Evolutionary conservation across 2,113 vertebrate species (phyloP).

Genomic region (Tiliqua scincoides): DNA sequence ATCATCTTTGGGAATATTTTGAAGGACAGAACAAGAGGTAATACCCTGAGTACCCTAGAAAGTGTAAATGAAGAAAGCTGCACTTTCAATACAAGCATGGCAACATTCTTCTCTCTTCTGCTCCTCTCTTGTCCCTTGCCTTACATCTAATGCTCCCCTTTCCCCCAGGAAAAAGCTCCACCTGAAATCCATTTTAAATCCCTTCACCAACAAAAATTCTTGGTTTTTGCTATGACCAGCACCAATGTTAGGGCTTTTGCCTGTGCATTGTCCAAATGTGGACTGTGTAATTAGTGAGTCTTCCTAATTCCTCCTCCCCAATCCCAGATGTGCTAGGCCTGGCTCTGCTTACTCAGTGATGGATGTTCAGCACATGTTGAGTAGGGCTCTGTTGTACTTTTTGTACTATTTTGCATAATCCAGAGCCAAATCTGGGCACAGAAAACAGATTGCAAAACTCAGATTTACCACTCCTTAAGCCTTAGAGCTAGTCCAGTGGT

Average conservation of each 20-base stretch:
- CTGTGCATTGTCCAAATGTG: neutral
- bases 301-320: neutral
- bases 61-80: neutral
- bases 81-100: neutral
- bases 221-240: too few species aligned
- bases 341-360: neutral
- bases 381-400: neutral
- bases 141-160: too few species aligned
- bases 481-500: neutral
- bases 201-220: too few species aligned
- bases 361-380: neutral
- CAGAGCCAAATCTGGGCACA: neutral
- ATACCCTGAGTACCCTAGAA: neutral
- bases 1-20: neutral
- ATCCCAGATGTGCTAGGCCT: neutral
- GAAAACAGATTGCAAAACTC: neutral
- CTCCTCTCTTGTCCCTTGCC: too few species aligned
- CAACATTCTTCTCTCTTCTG: too few species aligned
- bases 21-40: neutral
- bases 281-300: too few species aligned
- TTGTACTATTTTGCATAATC: neutral
- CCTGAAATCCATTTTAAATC: too few species aligned
- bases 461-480: neutral
- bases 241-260: neutral
- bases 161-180: too few species aligned